Evolutionary conservation across 2,888 invertebrate genomes (phyloP), one percentile per base, ranked within the genome.

Genomic region (Drosophila mimica): DNA sequence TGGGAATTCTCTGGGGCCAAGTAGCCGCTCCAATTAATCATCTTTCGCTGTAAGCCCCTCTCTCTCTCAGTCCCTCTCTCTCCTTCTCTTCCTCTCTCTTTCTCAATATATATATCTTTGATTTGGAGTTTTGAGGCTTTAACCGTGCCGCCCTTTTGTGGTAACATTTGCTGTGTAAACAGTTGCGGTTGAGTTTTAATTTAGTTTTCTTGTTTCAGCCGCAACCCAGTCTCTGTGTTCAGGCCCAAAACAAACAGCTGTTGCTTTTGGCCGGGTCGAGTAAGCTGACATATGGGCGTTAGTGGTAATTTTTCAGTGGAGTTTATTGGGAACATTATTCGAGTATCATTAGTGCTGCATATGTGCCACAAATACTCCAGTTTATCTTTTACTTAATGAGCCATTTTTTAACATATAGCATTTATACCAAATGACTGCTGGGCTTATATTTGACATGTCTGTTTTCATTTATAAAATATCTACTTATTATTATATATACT

Each of bases 151-250:
- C 87, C 79, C 62, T 74, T 86, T 86, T 76, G 87, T 76, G 87
- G 89, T 72, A 90, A 90, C 90, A 90, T 87, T 87, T 90, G 87
- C 89, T 87, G 82, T 89, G 89, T 87, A 87, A 90, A 89, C 90
- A 90, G 87, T 87, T 87, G 87, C 85, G 88, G 90, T 82, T 82
- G 78, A 65, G 82, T 85, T 88, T 89, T 79, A 85, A 85, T 85
- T 85, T 89, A 83, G 83, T 88, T 89, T 88, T 82, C 87, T 86
- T 79, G 79, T 84, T 69, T 65, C 58, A 46, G 46, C 20, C 46
- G 3, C 46, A 46, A 25, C 46, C 4, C 17, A 46, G 25, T 49
- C n/a, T 34, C 17, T 36, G 9, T 25, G 33, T 62, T 59, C 17
- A 7, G 52, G 62, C 70, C 67, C 76, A 82, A 46, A 46, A 25